Percentiles rank a stretch among this genome's conserved stretches.
Evolutionary conservation across 2,113 vertebrate genomes (phyloP).

Genomic region (Lycaon pictus): DNA sequence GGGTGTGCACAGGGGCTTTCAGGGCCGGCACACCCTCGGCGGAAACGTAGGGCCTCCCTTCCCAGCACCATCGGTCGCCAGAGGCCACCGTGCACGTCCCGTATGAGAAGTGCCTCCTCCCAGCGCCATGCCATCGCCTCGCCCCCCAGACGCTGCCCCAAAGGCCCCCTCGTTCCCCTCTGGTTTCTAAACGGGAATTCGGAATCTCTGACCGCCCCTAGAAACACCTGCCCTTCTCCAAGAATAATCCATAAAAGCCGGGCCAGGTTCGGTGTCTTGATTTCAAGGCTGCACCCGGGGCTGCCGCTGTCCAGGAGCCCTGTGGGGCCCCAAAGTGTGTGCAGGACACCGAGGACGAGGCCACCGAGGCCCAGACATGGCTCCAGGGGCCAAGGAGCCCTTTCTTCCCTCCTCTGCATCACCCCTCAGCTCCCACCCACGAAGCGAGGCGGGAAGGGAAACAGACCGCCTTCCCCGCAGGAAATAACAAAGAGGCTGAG

Average conservation of each 20-base stretch:
- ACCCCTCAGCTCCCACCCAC: not conserved
- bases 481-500: not conserved
- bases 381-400: too few species aligned
- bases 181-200: not conserved
- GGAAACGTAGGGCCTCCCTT: too few species aligned
- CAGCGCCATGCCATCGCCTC: fast-evolving
- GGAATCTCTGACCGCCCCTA: not conserved
- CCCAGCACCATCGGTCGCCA: not conserved
- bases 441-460: not conserved
- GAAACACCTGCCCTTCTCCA: too few species aligned
- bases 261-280: not conserved
- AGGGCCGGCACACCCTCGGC: not conserved
- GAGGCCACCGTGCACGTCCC: not conserved
- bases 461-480: not conserved
- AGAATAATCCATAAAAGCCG: not conserved
- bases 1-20: fast-evolving
- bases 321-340: not conserved
- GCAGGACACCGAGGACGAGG: too few species aligned
- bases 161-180: not conserved
- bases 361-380: not conserved
- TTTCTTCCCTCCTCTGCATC: not conserved
- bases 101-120: not conserved
- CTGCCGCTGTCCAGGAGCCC: not conserved
- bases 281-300: not conserved
- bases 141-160: not conserved